Percentiles rank a stretch among this genome's conserved stretches.
phyloP scores from a whole-genome alignment of 2,888 invertebrate genomes.

The Eulithis testata region DNA sequence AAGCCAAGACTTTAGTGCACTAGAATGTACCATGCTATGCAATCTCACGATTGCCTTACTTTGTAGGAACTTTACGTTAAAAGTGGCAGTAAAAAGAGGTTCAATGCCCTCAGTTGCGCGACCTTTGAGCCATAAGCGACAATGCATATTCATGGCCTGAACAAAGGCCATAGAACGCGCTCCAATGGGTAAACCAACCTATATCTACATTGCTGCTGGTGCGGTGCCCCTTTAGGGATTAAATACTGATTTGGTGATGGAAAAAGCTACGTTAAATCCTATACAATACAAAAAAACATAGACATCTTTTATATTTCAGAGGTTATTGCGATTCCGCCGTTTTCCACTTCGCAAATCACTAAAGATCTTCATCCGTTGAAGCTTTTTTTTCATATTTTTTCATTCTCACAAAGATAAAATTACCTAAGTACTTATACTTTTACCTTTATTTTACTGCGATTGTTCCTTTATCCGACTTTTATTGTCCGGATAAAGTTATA shows the following conservation, averaged over 20 bases:
- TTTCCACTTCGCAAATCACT: no score
- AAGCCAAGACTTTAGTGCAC: no score
- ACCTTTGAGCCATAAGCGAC: conserved; percentile 38
- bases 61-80: conserved; percentile 13
- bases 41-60: conserved; percentile 3
- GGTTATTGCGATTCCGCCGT: no score
- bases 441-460: no score
- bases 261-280: background rate
- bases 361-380: no score
- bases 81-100: conserved; percentile 32
- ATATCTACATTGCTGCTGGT: background rate
- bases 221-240: conserved; percentile 19
- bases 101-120: conserved; percentile 34
- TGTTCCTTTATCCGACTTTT: no score
- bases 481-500: no score
- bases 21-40: background rate
- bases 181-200: conserved; percentile 20
- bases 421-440: no score
- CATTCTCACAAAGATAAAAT: no score
- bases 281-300: conserved; percentile 21
- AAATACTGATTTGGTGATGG: conserved; percentile 4
- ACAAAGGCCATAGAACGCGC: conserved; percentile 14
- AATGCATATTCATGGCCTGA: conserved; percentile 17
- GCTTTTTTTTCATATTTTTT: no score
- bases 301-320: no score